These are phyloP conservation scores for Automeris io DNA, from an alignment of 2,888 invertebrate species.

Conservation along the genomic window DNA sequence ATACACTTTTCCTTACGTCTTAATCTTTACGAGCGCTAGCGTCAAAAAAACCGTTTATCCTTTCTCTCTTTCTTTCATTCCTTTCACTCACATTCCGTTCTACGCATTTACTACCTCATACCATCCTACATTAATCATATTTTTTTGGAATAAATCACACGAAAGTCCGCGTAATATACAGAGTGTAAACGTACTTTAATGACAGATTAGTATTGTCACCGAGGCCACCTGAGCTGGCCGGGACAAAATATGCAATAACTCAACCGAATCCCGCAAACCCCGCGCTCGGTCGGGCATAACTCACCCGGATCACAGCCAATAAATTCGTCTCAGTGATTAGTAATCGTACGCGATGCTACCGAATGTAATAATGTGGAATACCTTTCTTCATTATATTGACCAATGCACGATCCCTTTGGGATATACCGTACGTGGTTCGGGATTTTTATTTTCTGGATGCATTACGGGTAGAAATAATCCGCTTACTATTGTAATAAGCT, in stretches of 20 bases:
- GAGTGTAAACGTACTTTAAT: slow-evolving; percentile 54
- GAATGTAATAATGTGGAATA: slow-evolving; percentile 17
- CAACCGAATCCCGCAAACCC: slow-evolving; percentile 28
- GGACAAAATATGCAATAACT: slow-evolving; percentile 56
- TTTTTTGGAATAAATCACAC: neutral
- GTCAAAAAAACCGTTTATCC: too few relatives aligned
- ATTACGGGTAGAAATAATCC: too few relatives aligned
- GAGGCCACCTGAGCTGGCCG: slow-evolving; percentile 54
- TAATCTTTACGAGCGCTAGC: too few relatives aligned
- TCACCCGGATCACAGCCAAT: slow-evolving; percentile 60
- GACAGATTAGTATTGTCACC: slow-evolving; percentile 55
- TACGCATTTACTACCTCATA: too few relatives aligned
- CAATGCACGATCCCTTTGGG: slow-evolving; percentile 7
- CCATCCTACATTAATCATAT: too few relatives aligned
- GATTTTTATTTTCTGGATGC: neutral
- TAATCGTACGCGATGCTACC: slow-evolving; percentile 12
- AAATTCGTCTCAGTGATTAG: slow-evolving; percentile 72
- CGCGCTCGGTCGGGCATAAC: slow-evolving; percentile 33
- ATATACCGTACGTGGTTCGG: neutral
- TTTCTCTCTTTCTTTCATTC: too few relatives aligned
- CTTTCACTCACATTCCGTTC: too few relatives aligned
- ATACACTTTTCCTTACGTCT: too few relatives aligned
- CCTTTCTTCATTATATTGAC: slow-evolving; percentile 1
- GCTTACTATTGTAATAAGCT: too few relatives aligned
- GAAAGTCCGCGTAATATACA: slow-evolving; percentile 34